Percentiles rank a stretch among this genome's conserved stretches.
These are phyloP conservation scores for Rhyzopertha dominica DNA, from an alignment of 1,140 invertebrate genomes.

Conservation along the genomic window DNA sequence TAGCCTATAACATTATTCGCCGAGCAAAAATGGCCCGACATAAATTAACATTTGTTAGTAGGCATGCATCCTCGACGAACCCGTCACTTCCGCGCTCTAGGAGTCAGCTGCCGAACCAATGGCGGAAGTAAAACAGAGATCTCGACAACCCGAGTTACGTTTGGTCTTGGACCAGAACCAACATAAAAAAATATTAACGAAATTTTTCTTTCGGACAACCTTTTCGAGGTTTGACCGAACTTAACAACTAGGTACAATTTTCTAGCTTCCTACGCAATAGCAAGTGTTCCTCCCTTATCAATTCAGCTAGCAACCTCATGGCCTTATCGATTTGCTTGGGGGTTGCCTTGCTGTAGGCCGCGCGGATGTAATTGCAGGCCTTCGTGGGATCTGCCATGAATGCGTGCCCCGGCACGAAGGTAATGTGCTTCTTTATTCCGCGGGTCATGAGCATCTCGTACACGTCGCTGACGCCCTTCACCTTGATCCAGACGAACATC, in stretches of 20 bases:
- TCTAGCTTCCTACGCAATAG: conserved; percentile 41
- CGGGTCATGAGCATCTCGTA: conserved; percentile 66
- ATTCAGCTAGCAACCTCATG: conserved; percentile 44
- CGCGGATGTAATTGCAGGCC: conserved; percentile 60
- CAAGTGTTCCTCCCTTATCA: conserved; percentile 47
- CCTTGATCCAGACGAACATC: conserved; percentile 74
- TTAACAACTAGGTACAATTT: conserved; percentile 30
- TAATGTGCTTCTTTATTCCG: conserved; percentile 55
- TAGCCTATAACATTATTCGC: no score
- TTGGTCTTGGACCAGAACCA: no score
- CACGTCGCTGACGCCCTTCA: conserved; percentile 61
- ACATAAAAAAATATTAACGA: conserved; percentile 4
- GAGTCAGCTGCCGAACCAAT: no score
- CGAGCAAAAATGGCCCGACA: no score
- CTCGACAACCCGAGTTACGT: no score
- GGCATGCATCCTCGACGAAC: no score
- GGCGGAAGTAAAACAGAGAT: no score
- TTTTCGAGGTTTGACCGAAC: conserved; percentile 1
- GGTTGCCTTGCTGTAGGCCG: conserved; percentile 61
- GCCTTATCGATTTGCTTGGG: conserved; percentile 59
- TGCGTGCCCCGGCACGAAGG: conserved; percentile 65
- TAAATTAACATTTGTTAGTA: no score
- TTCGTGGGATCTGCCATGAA: conserved; percentile 57
- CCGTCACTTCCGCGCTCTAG: no score
- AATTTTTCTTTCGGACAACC: background rate